These are phyloP conservation scores for Ceryle rudis DNA, from an alignment of 2,797 vertebrate species.

Conservation along the genomic window DNA sequence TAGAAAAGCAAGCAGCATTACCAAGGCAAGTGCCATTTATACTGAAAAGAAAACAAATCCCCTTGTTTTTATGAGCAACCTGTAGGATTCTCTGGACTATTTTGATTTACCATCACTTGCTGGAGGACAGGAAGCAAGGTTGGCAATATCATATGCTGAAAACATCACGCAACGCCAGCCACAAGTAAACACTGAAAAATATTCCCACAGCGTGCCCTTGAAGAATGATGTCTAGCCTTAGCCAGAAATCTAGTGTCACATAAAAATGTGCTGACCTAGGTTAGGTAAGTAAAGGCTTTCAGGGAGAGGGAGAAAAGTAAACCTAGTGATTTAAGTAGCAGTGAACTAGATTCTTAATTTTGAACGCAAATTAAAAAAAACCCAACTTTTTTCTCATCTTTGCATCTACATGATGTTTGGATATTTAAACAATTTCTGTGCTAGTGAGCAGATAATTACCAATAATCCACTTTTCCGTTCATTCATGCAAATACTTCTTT, in stretches of 20 bases:
- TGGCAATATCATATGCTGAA: neutral
- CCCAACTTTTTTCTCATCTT: neutral
- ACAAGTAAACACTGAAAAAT: neutral
- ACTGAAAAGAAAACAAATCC: neutral
- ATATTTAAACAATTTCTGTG: neutral
- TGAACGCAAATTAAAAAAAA: neutral
- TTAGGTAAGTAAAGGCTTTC: neutral
- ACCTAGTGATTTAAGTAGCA: neutral
- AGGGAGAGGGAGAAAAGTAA: neutral
- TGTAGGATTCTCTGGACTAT: conserved; percentile 56
- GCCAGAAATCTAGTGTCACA: neutral
- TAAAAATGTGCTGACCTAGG: neutral
- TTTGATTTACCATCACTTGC: neutral
- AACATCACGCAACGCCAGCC: neutral
- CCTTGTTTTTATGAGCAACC: conserved; percentile 30
- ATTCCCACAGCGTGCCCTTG: neutral
- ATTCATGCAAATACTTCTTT: neutral
- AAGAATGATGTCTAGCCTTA: neutral
- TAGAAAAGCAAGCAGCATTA: neutral
- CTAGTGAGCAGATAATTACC: neutral
- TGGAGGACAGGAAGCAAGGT: conserved; percentile 12
- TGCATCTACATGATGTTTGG: neutral
- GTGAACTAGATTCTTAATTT: neutral
- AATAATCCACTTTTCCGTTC: neutral
- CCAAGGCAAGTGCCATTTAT: neutral